phyloP scores from a whole-genome alignment of 2,888 invertebrate genomes.

The Cepaea hortensis region DNA sequence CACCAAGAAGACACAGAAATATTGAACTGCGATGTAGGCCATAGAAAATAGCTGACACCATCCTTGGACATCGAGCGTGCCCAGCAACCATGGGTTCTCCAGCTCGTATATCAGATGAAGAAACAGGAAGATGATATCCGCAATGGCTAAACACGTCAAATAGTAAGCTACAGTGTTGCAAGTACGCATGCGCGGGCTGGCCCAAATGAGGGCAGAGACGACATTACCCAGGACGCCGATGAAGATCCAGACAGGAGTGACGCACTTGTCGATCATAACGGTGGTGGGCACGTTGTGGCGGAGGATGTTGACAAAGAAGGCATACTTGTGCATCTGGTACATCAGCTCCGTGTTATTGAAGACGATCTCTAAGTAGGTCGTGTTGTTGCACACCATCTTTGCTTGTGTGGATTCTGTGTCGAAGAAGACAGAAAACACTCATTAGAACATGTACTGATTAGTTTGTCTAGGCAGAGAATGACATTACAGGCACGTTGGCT shows the following conservation, averaged over 20 bases:
- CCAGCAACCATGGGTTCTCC: slow-evolving; percentile 69
- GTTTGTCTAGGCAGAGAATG: no score
- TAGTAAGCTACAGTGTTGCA: slow-evolving; percentile 74
- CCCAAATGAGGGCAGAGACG: slow-evolving; percentile 71
- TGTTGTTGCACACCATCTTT: slow-evolving; percentile 45
- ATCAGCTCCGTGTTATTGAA: slow-evolving; percentile 17
- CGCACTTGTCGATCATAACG: slow-evolving; percentile 64
- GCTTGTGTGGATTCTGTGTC: neutral
- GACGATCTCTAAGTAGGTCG: slow-evolving; percentile 26
- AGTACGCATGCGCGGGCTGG: slow-evolving; percentile 65
- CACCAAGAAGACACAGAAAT: slow-evolving; percentile 72
- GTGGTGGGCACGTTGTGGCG: slow-evolving; percentile 58
- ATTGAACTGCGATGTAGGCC: slow-evolving; percentile 69
- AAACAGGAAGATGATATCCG: slow-evolving; percentile 68
- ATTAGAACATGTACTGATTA: no score
- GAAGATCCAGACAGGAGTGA: slow-evolving; percentile 71
- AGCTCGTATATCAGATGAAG: slow-evolving; percentile 72
- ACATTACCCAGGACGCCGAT: slow-evolving; percentile 72
- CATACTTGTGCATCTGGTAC: neutral
- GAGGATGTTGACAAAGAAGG: slow-evolving; percentile 50
- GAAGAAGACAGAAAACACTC: neutral
- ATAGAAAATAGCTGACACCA: slow-evolving; percentile 71
- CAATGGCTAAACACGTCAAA: slow-evolving; percentile 69
- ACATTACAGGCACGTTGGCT: no score
- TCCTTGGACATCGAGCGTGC: slow-evolving; percentile 58